Percentiles rank a stretch among this genome's conserved stretches.
These are phyloP conservation scores for Muraenolepis orangiensis DNA, from an alignment of 2,797 vertebrate genomes.

Conservation along the genomic window DNA sequence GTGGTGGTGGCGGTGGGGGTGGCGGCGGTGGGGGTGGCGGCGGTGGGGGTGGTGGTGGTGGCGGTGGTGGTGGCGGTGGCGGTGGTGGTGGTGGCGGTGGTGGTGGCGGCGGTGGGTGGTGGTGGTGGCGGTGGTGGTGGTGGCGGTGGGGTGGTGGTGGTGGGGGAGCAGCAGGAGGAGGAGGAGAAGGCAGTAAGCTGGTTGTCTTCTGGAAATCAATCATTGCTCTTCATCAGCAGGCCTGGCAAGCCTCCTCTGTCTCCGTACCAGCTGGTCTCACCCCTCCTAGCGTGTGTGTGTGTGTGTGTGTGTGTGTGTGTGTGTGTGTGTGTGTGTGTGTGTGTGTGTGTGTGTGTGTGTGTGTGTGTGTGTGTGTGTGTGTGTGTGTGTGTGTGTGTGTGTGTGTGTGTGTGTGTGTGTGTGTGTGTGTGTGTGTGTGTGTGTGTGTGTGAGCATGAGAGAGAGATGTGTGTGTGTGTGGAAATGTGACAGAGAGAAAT, in stretches of 20 bases:
- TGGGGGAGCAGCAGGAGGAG: slow-evolving; percentile 14
- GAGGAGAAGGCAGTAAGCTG: slow-evolving; percentile 50
- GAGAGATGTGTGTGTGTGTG: too few relatives aligned
- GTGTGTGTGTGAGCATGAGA: too few relatives aligned
- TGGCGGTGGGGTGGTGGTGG: not conserved
- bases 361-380: slow-evolving; percentile 10
- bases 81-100: not conserved
- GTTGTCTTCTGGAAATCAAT: slow-evolving; percentile 70
- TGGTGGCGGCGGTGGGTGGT: slow-evolving; percentile 24
- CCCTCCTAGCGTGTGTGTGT: slow-evolving; percentile 47
- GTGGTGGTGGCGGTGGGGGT: slow-evolving; percentile 44
- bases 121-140: slow-evolving; percentile 20
- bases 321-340: not conserved
- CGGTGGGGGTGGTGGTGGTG: not conserved
- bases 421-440: not conserved
- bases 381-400: slow-evolving; percentile 14
- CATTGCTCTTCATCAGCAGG: slow-evolving; percentile 56
- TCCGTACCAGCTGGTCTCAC: slow-evolving; percentile 67
- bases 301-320: slow-evolving; percentile 22
- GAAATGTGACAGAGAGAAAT: too few relatives aligned
- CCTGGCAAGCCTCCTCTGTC: slow-evolving; percentile 58
- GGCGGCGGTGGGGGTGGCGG: slow-evolving; percentile 20
- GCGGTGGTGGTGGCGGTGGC: slow-evolving; percentile 26
- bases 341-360: not conserved
- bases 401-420: not conserved